These are phyloP conservation scores for Ptychochromis oligacanthus DNA, from an alignment of 2,113 vertebrate genomes.

Conservation along the genomic window DNA sequence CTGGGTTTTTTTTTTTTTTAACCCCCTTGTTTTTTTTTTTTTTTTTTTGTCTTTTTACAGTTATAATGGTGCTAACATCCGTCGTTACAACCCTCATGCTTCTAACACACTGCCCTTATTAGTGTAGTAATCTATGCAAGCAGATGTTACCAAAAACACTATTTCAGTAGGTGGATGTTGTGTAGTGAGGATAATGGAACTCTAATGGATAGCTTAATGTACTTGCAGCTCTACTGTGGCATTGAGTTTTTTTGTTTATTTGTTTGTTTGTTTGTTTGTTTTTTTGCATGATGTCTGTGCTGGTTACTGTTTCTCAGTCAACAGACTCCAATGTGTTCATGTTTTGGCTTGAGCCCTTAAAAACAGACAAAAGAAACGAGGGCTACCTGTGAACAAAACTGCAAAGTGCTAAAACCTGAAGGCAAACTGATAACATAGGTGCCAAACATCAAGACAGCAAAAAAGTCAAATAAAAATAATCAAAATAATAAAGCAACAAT, in stretches of 20 bases:
- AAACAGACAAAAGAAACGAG: slow-evolving; percentile 35
- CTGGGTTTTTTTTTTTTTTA: too few relatives aligned
- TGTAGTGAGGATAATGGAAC: slow-evolving; percentile 7
- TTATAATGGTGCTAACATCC: slow-evolving; percentile 29
- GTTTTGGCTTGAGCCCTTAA: slow-evolving; percentile 65
- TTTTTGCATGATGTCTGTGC: slow-evolving; percentile 32
- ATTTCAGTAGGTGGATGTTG: slow-evolving; percentile 12
- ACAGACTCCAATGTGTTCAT: slow-evolving; percentile 34
- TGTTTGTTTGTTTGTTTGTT: neutral
- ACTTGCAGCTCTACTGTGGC: slow-evolving; percentile 5
- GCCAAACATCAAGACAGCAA: slow-evolving; percentile 23
- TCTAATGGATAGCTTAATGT: slow-evolving; percentile 4
- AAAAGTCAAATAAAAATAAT: slow-evolving; percentile 12
- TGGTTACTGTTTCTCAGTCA: slow-evolving; percentile 40
- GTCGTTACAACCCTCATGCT: neutral
- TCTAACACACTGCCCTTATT: neutral
- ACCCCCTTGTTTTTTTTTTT: slow-evolving; percentile 36
- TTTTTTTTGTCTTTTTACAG: slow-evolving; percentile 39
- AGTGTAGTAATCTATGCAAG: neutral
- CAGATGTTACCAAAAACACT: neutral
- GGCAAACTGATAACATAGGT: slow-evolving; percentile 61
- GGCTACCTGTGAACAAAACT: slow-evolving; percentile 44
- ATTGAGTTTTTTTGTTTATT: neutral
- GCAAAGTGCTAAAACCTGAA: slow-evolving; percentile 70
- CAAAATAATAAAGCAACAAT: slow-evolving; percentile 1